Evolutionary conservation across 2,113 vertebrate genomes (phyloP).

Genomic region (Myotis brandtii): DNA sequence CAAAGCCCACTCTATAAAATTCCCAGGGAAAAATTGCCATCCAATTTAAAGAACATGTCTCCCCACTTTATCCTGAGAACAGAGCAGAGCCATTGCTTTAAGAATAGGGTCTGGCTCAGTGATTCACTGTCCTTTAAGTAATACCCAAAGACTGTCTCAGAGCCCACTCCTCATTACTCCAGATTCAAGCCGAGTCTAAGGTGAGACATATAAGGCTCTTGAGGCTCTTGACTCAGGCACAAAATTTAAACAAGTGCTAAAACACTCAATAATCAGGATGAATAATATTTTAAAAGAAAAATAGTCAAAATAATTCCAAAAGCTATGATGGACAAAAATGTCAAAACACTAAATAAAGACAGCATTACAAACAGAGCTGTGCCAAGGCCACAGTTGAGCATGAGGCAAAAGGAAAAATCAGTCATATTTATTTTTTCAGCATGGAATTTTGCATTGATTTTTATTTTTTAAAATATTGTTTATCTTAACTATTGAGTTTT

Average conservation of each 20-base stretch:
- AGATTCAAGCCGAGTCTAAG: neutral
- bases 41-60: neutral
- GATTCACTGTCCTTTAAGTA: neutral
- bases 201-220: neutral
- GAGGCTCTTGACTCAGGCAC: neutral
- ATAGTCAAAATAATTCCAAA: neutral
- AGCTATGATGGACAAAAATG: neutral
- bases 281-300: neutral
- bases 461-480: neutral
- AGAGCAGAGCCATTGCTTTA: neutral
- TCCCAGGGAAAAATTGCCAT: neutral
- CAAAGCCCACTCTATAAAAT: neutral
- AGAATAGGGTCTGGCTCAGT: neutral
- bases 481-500: neutral
- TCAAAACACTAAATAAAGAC: neutral
- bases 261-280: neutral
- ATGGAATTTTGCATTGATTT: neutral
- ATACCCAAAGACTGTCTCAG: neutral
- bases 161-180: neutral
- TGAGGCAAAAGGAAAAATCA: conserved; percentile 15
- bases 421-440: neutral
- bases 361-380: neutral
- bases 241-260: neutral
- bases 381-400: neutral
- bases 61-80: neutral